Evolutionary conservation across 2,113 vertebrate genomes (phyloP).

Genomic region (Austrofundulus limnaeus): DNA sequence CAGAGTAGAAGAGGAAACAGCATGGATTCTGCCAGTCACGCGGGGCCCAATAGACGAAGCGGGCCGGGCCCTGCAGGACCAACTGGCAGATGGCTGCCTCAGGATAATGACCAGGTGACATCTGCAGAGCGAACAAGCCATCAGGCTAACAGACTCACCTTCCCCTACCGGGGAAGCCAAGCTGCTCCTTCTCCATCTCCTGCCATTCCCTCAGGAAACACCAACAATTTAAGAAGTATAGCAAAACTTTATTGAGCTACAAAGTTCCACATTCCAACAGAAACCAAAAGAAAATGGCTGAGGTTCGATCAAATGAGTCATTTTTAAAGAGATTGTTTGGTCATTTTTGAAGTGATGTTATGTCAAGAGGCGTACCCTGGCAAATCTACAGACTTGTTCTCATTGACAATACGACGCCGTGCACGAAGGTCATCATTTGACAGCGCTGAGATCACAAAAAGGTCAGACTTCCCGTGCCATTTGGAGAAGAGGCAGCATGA

Average conservation of each 20-base stretch:
- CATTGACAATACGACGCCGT: slow-evolving; percentile 50
- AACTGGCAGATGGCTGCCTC: slow-evolving; percentile 72
- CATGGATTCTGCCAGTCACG: slow-evolving; percentile 59
- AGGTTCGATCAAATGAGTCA: no score
- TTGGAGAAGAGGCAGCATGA: slow-evolving; percentile 71
- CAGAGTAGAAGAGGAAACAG: slow-evolving; percentile 49
- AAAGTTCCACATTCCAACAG: slow-evolving; percentile 32
- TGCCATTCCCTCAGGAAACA: slow-evolving; percentile 45
- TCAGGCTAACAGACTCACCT: slow-evolving; percentile 70
- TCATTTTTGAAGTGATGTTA: no score
- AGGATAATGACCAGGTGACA: slow-evolving; percentile 72
- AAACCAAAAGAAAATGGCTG: background rate
- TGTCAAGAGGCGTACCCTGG: no score
- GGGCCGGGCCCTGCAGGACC: slow-evolving; percentile 63
- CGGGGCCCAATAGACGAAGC: slow-evolving; percentile 53
- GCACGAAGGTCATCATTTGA: slow-evolving; percentile 73
- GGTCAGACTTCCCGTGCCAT: slow-evolving; percentile 71
- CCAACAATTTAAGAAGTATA: slow-evolving; percentile 43
- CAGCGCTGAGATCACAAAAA: slow-evolving; percentile 66
- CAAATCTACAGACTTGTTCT: slow-evolving; percentile 14
- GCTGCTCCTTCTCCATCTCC: slow-evolving; percentile 46
- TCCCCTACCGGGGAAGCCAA: slow-evolving; percentile 56
- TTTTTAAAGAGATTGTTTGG: background rate
- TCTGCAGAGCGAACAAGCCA: slow-evolving; percentile 72
- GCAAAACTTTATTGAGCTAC: slow-evolving; percentile 64